Conservation (phyloP, 1,140 invertebrate species). For the Maconellicoccus hirsutus region DNA sequence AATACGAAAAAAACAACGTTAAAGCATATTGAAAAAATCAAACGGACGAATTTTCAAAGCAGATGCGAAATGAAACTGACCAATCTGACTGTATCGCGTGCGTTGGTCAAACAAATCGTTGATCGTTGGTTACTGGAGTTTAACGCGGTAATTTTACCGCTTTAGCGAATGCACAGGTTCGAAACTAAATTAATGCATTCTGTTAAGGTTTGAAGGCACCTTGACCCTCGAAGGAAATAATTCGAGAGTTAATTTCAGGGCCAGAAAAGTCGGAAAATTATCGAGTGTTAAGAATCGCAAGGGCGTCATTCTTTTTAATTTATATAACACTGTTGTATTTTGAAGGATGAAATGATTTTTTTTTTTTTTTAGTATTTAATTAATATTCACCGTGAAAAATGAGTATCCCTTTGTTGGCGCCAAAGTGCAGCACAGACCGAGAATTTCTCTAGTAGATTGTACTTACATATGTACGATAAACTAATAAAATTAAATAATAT, state of each 20-base stretch:
- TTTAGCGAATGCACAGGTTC: conserved; percentile 10
- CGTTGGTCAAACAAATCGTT: conserved; percentile 1
- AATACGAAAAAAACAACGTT: too few species aligned
- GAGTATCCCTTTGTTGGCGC: too few species aligned
- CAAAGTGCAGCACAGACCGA: too few species aligned
- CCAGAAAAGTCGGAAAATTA: not conserved
- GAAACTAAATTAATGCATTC: conserved; percentile 18
- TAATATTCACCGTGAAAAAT: too few species aligned
- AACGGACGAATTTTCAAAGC: not conserved
- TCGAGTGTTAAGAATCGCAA: not conserved
- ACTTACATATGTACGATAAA: too few species aligned
- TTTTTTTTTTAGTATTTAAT: too few species aligned
- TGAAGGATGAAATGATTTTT: too few species aligned
- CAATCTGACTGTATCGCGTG: conserved; percentile 13
- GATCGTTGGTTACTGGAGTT: conserved; percentile 8
- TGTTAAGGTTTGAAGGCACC: conserved; percentile 9
- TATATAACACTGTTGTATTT: too few species aligned
- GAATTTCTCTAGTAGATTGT: too few species aligned
- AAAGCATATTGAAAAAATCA: too few species aligned
- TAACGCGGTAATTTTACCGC: not conserved
- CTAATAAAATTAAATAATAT: too few species aligned
- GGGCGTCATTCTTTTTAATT: not conserved
- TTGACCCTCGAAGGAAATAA: conserved; percentile 14
- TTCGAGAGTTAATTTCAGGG: conserved; percentile 14
- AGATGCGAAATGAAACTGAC: not conserved